Base-by-base conservation (phyloP, 2,888 invertebrate genomes). In the Eledone cirrhosa region DNA sequence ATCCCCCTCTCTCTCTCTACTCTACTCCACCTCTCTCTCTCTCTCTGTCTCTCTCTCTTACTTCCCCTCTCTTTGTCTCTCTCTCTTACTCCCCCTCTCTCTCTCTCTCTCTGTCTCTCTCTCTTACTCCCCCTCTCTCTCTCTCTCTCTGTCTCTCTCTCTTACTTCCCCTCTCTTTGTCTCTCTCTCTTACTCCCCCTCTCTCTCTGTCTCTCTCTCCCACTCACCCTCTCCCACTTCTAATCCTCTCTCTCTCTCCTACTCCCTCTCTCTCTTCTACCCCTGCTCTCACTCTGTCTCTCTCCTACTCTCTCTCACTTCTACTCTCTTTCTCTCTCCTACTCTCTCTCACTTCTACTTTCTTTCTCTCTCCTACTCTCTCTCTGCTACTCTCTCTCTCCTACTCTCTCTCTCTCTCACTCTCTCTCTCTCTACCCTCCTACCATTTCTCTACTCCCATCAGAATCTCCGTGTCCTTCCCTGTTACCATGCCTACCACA, bases 401-500 rank as follows among this genome's bases (percentile, higher is more conserved):
- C 24, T 29, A 14, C 3, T 29, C 0, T 13, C 13, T 5, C 16
- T 29, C 29, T 13, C 29, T 67, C 24, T 65, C 27, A 27, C 47
- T 69, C 3, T 53, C 24, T 7, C 48, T 19, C 31, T 53, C 0
- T 80, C 31, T 65, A 69, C 19, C 19, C n/a, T 29, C 22, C 5
- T 31, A 11, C 31, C n/a, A 47, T 16, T 77, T 41, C 3, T 41
- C 11, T 41, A 74, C 72, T 77, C 78, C 69, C 83, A 83, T 33
- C 86, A 91, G 90, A 90, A 90, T 83, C 84, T 91, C 74, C 86
- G 91, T 27, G 88, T 91, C 29, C 86, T 92, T 79, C 91, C 91
- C 74, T 92, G 92, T 82, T 86, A 88, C 13, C 92, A 92, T 83
- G 91, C 91, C 83, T 92, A 91, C 84, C 92, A 92, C 86, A 90